Conservation (phyloP, 2,797 vertebrate species). For the Myotis findleyi region DNA sequence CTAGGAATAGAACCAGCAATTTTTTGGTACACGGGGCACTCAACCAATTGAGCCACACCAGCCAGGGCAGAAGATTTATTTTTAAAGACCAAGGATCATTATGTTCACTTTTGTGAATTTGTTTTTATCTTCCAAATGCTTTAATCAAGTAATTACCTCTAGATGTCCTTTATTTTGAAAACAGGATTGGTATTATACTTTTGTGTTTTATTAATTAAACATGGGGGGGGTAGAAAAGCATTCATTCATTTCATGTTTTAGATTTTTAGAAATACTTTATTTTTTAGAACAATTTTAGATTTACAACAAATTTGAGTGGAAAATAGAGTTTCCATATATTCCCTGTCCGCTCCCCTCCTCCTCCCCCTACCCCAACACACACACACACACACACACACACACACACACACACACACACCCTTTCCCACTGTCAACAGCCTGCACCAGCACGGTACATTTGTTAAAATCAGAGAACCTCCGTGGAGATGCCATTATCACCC, state of each 20-base stretch:
- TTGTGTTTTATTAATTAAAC: conserved; percentile 50
- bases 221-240: not conserved
- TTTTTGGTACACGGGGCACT: not conserved
- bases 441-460: not conserved
- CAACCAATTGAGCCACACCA: not conserved
- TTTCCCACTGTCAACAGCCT: not conserved
- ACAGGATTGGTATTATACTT: not conserved
- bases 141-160: conserved; percentile 2
- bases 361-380: too few species aligned
- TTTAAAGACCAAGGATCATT: conserved; percentile 5
- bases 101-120: not conserved
- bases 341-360: not conserved
- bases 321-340: not conserved
- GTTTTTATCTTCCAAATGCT: conserved; percentile 36
- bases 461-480: accelerated
- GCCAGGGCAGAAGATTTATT: not conserved
- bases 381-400: too few species aligned
- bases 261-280: conserved; percentile 1
- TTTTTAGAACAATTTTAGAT: conserved; percentile 28
- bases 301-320: conserved; percentile 19
- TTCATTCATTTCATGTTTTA: not conserved
- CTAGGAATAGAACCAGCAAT: not conserved
- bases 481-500: not conserved
- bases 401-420: too few species aligned
- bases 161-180: conserved; percentile 57